phyloP scores from a whole-genome alignment of 2,113 vertebrate genomes.

The Tragelaphus imberbis region DNA sequence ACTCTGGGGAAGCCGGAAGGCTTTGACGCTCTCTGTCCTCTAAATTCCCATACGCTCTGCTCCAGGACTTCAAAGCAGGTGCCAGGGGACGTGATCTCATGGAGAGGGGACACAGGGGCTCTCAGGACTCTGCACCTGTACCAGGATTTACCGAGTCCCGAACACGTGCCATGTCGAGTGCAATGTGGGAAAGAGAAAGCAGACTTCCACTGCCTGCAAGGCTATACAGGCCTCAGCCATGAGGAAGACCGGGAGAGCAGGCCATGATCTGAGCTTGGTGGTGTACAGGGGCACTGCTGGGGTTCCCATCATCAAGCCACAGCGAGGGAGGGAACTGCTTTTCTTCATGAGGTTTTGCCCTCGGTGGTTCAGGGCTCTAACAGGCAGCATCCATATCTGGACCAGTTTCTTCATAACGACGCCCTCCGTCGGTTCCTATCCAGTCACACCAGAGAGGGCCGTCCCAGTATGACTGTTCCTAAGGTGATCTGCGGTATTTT shows the following conservation, averaged over 20 bases:
- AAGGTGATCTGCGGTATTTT: slow-evolving; percentile 17
- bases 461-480: not conserved
- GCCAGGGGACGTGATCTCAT: not conserved
- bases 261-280: not conserved
- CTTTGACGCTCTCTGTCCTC: not conserved
- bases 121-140: not conserved
- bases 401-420: not conserved
- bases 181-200: not conserved
- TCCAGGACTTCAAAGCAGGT: slow-evolving; percentile 4
- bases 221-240: not conserved
- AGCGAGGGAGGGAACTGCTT: not conserved
- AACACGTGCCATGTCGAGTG: not conserved
- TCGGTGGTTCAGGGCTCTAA: not conserved
- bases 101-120: not conserved
- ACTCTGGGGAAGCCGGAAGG: not conserved
- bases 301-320: not conserved
- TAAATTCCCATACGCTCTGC: not conserved
- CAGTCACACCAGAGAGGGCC: not conserved
- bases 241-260: not conserved
- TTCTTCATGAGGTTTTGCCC: not conserved
- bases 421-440: not conserved
- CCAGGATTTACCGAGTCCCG: not conserved
- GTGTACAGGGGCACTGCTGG: rapidly evolving
- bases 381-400: not conserved
- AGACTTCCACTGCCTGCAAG: not conserved